Conservation (phyloP, 2,888 invertebrate genomes). For the Cantharis rustica region DNA sequence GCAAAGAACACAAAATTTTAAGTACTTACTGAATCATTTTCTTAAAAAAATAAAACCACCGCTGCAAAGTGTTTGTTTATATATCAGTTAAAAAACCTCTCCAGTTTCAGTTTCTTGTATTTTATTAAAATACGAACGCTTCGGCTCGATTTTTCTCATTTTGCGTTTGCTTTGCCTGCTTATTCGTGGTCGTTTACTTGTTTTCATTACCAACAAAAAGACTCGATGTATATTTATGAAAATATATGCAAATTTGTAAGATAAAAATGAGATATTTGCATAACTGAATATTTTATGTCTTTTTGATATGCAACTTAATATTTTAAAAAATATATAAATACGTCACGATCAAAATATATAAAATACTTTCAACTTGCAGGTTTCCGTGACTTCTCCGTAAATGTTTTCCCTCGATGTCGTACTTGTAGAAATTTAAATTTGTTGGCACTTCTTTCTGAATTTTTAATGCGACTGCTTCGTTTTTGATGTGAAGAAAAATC, state of each 20-base stretch:
- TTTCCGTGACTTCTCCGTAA: background rate
- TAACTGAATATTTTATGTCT: constrained; percentile 33
- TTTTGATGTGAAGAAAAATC: background rate
- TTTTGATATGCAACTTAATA: constrained; percentile 21
- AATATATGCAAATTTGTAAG: constrained; percentile 31
- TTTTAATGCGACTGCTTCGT: background rate
- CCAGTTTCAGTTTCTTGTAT: constrained; percentile 27
- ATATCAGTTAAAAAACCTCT: constrained; percentile 4
- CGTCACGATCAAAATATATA: background rate
- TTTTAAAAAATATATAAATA: constrained; percentile 11
- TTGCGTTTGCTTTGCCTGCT: constrained; percentile 9
- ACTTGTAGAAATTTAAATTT: constrained; percentile 6
- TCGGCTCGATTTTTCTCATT: constrained; percentile 12
- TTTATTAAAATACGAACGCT: constrained; percentile 22
- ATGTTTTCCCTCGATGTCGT: background rate
- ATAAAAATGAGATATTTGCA: constrained; percentile 32
- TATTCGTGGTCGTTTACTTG: constrained; percentile 19
- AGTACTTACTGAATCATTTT: constrained; percentile 8
- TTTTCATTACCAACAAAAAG: constrained; percentile 20
- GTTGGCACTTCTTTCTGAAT: constrained; percentile 7
- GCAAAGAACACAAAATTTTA: background rate
- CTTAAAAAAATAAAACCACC: constrained; percentile 19
- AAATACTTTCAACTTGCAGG: background rate
- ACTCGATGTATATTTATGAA: constrained; percentile 30
- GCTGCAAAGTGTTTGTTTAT: constrained; percentile 21